Conservation (phyloP, 2,113 vertebrate species). For the Sceloporus tristichus region DNA sequence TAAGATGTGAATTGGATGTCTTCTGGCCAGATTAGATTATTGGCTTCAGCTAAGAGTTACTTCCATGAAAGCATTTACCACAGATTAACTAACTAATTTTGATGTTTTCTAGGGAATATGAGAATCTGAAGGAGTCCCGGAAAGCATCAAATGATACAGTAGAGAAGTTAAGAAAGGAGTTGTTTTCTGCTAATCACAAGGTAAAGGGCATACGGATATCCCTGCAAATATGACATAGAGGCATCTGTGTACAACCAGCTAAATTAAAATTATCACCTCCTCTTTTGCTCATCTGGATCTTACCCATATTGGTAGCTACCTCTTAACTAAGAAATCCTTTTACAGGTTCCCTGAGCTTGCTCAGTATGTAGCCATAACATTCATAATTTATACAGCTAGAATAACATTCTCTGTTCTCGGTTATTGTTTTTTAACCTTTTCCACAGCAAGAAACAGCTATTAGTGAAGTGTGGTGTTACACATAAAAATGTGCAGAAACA, state of each 20-base stretch:
- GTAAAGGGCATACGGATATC: conserved; percentile 70
- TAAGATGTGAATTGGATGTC: conserved; percentile 3
- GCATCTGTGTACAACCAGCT: background rate
- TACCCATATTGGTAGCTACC: background rate
- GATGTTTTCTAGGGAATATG: conserved; percentile 89
- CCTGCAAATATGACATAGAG: background rate
- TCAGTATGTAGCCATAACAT: background rate
- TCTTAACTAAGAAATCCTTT: background rate
- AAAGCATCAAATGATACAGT: conserved; percentile 86
- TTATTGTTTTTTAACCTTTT: background rate
- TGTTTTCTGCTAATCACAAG: conserved; percentile 88
- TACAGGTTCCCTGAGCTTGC: background rate
- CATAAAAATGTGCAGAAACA: background rate
- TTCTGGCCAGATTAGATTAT: conserved; percentile 6
- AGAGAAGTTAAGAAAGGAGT: conserved; percentile 92
- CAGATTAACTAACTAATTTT: conserved; percentile 6
- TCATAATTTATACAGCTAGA: background rate
- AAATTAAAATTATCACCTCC: background rate
- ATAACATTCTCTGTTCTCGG: background rate
- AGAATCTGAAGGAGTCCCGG: conserved; percentile 88
- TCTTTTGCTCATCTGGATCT: background rate
- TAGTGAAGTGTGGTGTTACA: background rate
- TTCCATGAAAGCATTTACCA: background rate
- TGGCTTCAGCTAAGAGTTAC: background rate
- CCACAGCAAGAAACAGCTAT: background rate